Base-by-base conservation (phyloP, 2,113 vertebrate genomes). In the Ictalurus punctatus region DNA sequence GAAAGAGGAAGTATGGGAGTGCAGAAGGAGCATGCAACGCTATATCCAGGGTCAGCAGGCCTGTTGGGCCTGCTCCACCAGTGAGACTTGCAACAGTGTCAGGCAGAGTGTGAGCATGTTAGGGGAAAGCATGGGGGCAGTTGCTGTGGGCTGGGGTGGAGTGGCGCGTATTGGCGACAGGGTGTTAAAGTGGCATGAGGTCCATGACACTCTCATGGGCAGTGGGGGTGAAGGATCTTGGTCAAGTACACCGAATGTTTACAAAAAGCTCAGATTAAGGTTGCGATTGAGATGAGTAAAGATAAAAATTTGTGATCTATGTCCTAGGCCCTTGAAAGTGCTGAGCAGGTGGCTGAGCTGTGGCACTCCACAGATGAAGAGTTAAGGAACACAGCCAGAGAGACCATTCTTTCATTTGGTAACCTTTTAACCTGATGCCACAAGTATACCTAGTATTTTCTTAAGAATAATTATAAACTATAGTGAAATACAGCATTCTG, bases 331-430 rank as follows among this genome's bases (percentile, higher is more conserved):
- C 87, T 92, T 12, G 96, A 96, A 86, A 95, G 95, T 1, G 94
- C 94, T 69, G 95, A 96, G 44, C 91, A 92, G 91, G 94, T 96
- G 6, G 93, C 94, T 19, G 95, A 96, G 74, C 83, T 96, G 85
- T 95, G 95, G 94, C 91, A 92, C 10, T 94, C 92, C 10, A n/a
- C 65, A 0, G 94, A 95, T 40, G 95, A 96, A 92, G 95, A 95
- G 67, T 86, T 96, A 6, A 92, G 94, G 40, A 88, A 93, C 5
- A 89, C 94, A 0, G 95, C 93, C 90, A 94, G 91, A 90, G 95
- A 96, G 87, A 94, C 95, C 0, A 90, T 96, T 74, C 93, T 96
- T 44, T 96, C 95, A 2, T 96, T 96, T 9, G 96, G 96, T 96
- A 94, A 87, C 6, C 10, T 80, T 52, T 67, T 16, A 37, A 30